These are phyloP conservation scores for Bombus affinis DNA, from an alignment of 1,140 invertebrate genomes.

Conservation along the genomic window DNA sequence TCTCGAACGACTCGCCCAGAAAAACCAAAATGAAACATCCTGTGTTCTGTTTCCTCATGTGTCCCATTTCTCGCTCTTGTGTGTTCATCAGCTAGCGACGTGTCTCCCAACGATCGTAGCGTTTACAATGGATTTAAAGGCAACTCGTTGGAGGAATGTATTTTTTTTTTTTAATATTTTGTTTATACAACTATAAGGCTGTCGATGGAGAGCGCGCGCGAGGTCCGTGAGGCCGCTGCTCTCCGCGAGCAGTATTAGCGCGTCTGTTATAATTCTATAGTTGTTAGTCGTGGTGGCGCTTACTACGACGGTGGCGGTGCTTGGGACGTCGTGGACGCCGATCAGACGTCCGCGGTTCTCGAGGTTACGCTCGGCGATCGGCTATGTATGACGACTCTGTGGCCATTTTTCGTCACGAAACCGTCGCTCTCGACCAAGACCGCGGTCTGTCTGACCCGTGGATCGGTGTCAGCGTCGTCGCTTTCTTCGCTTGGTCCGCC, in stretches of 20 bases:
- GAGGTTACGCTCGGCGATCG: conserved; percentile 91
- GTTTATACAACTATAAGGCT: conserved; percentile 80
- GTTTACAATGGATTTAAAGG: conserved; percentile 74
- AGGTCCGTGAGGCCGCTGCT: conserved; percentile 59
- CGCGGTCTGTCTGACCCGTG: conserved; percentile 86
- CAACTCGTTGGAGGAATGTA: conserved; percentile 81
- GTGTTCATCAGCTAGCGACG: conserved; percentile 32
- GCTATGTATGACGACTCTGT: conserved; percentile 94
- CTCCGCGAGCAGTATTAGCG: conserved; percentile 45
- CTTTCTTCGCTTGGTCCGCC: conserved; percentile 82
- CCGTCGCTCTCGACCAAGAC: conserved; percentile 92
- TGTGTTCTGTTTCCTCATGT: background rate
- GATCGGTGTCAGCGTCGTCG: conserved; percentile 79
- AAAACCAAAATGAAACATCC: background rate
- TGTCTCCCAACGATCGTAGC: conserved; percentile 62
- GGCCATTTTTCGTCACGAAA: conserved; percentile 91
- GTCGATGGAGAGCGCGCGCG: conserved; percentile 67
- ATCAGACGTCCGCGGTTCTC: conserved; percentile 91
- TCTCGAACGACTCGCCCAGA: background rate
- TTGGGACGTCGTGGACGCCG: conserved; percentile 82
- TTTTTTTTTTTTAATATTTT: conserved; percentile 32
- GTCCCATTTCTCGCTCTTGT: conserved; percentile 38
- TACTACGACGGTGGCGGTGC: conserved; percentile 39
- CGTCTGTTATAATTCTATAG: background rate
- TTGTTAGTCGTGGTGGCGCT: conserved; percentile 28